phyloP scores from a whole-genome alignment of 1,140 invertebrate genomes.

The Zaprionus ornatus region DNA sequence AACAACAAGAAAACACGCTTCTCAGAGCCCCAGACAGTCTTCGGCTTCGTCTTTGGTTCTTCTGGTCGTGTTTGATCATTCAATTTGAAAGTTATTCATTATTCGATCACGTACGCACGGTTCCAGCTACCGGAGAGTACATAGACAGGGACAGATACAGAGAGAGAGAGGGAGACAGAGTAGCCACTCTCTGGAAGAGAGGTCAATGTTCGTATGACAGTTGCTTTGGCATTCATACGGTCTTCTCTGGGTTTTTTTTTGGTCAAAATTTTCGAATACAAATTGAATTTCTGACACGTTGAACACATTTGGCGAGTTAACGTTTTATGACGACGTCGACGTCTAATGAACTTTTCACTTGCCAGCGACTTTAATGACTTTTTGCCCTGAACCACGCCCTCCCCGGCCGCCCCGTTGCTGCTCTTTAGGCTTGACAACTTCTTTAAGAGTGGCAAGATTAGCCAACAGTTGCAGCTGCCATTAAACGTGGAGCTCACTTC shows the following conservation, averaged over 20 bases:
- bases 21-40: slow-evolving; percentile 2
- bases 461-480: slow-evolving; percentile 58
- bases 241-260: not conserved
- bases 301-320: slow-evolving; percentile 33
- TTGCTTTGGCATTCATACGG: slow-evolving; percentile 58
- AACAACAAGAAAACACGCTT: slow-evolving; percentile 25
- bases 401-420: not conserved
- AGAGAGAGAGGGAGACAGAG: not conserved
- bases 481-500: slow-evolving; percentile 64
- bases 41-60: slow-evolving; percentile 35
- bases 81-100: slow-evolving; percentile 82
- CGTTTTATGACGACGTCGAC: slow-evolving; percentile 53
- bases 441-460: slow-evolving; percentile 62
- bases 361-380: slow-evolving; percentile 36
- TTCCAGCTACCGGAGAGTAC: slow-evolving; percentile 33
- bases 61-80: slow-evolving; percentile 72
- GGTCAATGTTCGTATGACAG: slow-evolving; percentile 74
- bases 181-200: slow-evolving; percentile 26
- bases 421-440: slow-evolving; percentile 57
- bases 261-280: slow-evolving; percentile 46
- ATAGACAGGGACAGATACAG: not conserved
- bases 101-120: slow-evolving; percentile 76
- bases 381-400: not conserved
- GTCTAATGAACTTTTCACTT: slow-evolving; percentile 79
- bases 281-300: slow-evolving; percentile 79